Conservation (phyloP, 2,888 invertebrate genomes). For the Drosophila rellima region DNA sequence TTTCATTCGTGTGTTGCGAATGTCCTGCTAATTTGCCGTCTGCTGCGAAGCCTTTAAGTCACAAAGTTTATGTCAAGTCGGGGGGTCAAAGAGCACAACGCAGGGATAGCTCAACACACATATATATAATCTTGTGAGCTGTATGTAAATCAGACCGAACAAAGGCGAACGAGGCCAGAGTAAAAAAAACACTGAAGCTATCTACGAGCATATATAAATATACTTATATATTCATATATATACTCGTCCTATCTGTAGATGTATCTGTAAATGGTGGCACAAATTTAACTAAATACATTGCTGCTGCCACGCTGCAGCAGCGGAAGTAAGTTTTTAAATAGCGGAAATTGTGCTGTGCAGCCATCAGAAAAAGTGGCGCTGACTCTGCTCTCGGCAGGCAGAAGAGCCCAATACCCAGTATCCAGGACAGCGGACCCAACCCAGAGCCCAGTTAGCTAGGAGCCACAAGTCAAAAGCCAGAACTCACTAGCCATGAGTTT, state of each 20-base stretch:
- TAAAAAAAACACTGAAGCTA: slow-evolving; percentile 28
- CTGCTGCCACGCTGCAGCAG: slow-evolving; percentile 23
- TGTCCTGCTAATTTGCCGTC: slow-evolving; percentile 16
- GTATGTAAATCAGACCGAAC: slow-evolving; percentile 58
- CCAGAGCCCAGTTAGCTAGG: slow-evolving; percentile 8
- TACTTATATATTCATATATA: background rate
- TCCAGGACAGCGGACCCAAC: slow-evolving; percentile 12
- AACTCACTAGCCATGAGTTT: slow-evolving; percentile 24
- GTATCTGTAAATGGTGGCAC: slow-evolving; percentile 42
- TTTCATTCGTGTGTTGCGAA: background rate
- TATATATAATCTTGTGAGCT: slow-evolving; percentile 57
- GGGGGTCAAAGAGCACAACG: background rate
- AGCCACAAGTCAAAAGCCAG: slow-evolving; percentile 14
- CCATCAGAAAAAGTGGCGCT: slow-evolving; percentile 74
- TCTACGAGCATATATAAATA: background rate
- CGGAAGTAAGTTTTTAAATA: slow-evolving; percentile 79
- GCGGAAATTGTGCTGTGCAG: slow-evolving; percentile 79
- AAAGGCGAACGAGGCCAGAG: slow-evolving; percentile 54
- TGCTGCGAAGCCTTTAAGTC: slow-evolving; percentile 17
- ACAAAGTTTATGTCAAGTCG: slow-evolving; percentile 9
- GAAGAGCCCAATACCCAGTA: slow-evolving; percentile 11
- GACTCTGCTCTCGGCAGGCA: slow-evolving; percentile 55
- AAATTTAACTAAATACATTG: slow-evolving; percentile 57
- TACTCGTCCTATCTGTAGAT: slow-evolving; percentile 17
- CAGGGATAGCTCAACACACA: slow-evolving; percentile 11